Evolutionary conservation across 2,113 vertebrate genomes (phyloP), one percentile per base, ranked within the genome.

Genomic region (Hippolais icterina): DNA sequence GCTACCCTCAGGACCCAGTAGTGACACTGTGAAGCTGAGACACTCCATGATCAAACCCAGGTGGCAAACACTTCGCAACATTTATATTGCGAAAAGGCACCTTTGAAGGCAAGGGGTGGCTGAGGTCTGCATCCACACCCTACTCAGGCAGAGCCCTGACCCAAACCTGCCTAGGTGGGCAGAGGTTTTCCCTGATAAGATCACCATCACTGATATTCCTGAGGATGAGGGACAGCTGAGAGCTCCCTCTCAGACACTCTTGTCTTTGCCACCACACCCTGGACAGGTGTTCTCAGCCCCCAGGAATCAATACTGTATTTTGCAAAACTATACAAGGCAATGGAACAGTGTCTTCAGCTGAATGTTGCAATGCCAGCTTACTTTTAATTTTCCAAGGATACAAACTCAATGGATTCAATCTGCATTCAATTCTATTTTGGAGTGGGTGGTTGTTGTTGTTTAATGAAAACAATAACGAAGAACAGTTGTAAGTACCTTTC

Each of bases 91-190:
- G 35, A 74, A 94, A 76, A 75, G 53, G 27, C 23, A 66, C 15
- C 27, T 33, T 14, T 12, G 25, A 42, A 79, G 6, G 27, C 25
- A 90, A 72, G 5, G 0, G 0, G 23, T 39, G 23, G 49, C 27
- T n/a, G 41, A 77, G 25, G 6, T 54, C 44, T 68, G 64, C 41
- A 37, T 53, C 2, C 0, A n/a, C 33, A 82, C 4, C 12, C 37
- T 29, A 37, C 35, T 17, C 53, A 35, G 14, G 46, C 21, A 72
- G 19, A 31, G 60, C 13, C 18, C 31, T 22, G 52, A 72, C 11
- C 23, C 39, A 60, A 23, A 16, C 24, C 44, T 79, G 10, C 16
- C 12, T 1, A 1, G 17, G 52, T 2, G 0, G 25, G 28, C 42
- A 77, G 10, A 74, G 23, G 10, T 59, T 60, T 77, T 35, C 10